Evolutionary conservation across 2,888 invertebrate genomes (phyloP), one percentile per base, ranked within the genome.

Genomic region (Bhutanitis thaidina): DNA sequence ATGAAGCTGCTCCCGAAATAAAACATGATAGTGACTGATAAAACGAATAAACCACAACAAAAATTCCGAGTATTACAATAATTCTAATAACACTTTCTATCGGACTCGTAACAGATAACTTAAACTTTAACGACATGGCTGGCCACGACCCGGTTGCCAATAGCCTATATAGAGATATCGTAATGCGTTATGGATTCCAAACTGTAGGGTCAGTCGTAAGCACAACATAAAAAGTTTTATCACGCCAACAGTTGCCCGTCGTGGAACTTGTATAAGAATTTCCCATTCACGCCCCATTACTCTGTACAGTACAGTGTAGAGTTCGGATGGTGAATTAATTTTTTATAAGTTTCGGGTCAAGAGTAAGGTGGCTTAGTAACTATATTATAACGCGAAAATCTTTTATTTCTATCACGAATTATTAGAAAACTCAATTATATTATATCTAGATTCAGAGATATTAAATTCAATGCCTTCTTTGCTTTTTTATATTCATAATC

Each of bases 201-300:
- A 76, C 74, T 75, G 75, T 70, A 63, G 74, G 69, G 71, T 72
- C 70, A 68, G 72, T 72, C 75, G 78, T 82, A 79, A 83, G 74
- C 74, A 77, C 76, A 72, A 76, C 79, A 83, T 86, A 84, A 83
- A 86, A 88, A 87, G 74, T 87, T 87, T 83, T 83, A 83, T 86
- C 81, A 80, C 75, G 67, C 66, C 69, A 65, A 68, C 74, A 75
- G 80, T 74, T 58, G 64, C 73, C 72, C 79, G 70, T 67, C 64
- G 67, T 54, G 61, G 69, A 80, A 83, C 75, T 84, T 85, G 73
- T 70, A 67, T 69, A 76, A 82, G 77, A 77, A 77, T 77, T 77
- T 78, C 76, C 77, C 66, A 75, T 74, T 63, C 65, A 70, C 78
- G 83, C 71, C 54, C 80, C 85, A 87, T 88, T 87, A 85, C 80